Evolutionary conservation across 2,113 vertebrate genomes (phyloP), one percentile per base, ranked within the genome.

Genomic region (Hippolais icterina): DNA sequence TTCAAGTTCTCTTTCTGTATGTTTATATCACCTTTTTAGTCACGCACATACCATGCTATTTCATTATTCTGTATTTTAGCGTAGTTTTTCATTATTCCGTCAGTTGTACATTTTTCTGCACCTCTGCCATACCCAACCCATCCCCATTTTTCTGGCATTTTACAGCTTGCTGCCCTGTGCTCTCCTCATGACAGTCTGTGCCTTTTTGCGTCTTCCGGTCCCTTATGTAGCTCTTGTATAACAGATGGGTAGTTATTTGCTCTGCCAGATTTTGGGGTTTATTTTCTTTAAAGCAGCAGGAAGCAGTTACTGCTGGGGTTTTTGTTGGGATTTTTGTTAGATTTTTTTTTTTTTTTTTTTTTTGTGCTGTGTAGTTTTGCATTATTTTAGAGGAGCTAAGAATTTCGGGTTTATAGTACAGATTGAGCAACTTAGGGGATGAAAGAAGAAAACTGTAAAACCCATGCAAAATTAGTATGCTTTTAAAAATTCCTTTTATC

Each of bases 211-310:
- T 77, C 84, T 79, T 82, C 83, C 64, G 21, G 83, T 83, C 64
- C 63, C 63, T 80, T 69, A 12, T 44, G 11, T 37, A 72, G 69
- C 9, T 25, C 39, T 83, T 27, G 9, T 29, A 8, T 8, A 29
- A 53, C 95, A 97, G 83, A 93, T 92, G 94, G 88, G 27, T 75
- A 83, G 46, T 49, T 20, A 22, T 50, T 80, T 72, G 15, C 44
- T 77, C 50, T 90, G 88, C 76, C 90, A 80, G 75, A 33, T 64
- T 63, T 81, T 54, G 47, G 9, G 39, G 83, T 88, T 95, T 80
- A n/a, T 91, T 68, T 35, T 39, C 54, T 77, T 60, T 5, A 53
- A 65, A 83, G 75, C 63, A 80, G 61, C 63, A 83, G 82, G 82
- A 92, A 42, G 18, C 31, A 80, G 59, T 76, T 53, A 24, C 28